Conservation (phyloP, 2,113 vertebrate genomes). For the Albula glossodonta region DNA sequence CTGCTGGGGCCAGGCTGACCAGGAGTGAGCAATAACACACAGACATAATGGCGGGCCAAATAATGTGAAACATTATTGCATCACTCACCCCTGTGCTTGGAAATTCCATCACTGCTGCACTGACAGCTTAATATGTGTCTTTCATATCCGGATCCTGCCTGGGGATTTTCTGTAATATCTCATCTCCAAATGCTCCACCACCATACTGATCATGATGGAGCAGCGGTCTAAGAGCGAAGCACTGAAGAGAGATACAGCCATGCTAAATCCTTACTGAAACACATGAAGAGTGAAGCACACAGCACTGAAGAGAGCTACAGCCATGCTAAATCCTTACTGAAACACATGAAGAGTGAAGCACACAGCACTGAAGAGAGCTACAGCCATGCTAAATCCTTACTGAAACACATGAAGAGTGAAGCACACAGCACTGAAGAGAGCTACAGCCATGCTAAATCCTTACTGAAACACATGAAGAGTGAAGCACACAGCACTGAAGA, state of each 20-base stretch:
- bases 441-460: not conserved
- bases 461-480: no score
- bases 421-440: not conserved
- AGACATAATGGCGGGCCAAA: no score
- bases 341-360: no score
- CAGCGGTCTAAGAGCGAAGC: no score
- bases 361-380: not conserved
- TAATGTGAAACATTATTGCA: not conserved
- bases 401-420: no score
- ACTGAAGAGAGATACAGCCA: not conserved
- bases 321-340: not conserved
- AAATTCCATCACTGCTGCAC: not conserved
- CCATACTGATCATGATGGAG: not conserved
- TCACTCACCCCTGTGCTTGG: not conserved
- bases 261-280: not conserved
- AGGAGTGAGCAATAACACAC: no score
- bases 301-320: not conserved
- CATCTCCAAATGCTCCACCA: not conserved
- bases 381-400: not conserved
- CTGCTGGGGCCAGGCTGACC: no score
- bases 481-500: not conserved
- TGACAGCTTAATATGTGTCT: not conserved
- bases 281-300: not conserved
- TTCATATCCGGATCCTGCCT: not conserved
- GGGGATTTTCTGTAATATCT: no score